These are phyloP conservation scores for Pimpla rufipes DNA, from an alignment of 2,888 invertebrate genomes.

Conservation along the genomic window DNA sequence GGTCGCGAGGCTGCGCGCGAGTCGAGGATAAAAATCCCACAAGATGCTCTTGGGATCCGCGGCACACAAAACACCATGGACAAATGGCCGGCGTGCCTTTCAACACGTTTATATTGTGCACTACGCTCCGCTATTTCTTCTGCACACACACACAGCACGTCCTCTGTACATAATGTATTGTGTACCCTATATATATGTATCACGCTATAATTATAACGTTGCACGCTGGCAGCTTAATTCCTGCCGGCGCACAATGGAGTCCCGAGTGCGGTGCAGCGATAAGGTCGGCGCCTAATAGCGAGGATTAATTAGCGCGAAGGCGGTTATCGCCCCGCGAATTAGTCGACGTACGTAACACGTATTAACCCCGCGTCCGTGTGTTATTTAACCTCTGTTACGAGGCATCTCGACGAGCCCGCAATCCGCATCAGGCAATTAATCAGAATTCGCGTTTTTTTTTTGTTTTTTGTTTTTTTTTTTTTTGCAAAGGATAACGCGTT, in stretches of 20 bases:
- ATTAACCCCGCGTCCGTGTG: conserved; percentile 55
- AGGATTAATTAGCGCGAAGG: conserved; percentile 71
- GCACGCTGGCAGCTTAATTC: conserved; percentile 42
- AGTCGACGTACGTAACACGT: conserved; percentile 64
- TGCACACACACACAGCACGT: background rate
- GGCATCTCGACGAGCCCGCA: conserved; percentile 31
- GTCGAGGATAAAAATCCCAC: conserved; percentile 21
- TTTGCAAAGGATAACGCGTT: no score
- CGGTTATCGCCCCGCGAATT: conserved; percentile 68
- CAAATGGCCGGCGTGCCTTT: conserved; percentile 45
- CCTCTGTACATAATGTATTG: conserved; percentile 13
- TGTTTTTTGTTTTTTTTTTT: no score
- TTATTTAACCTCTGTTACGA: conserved; percentile 56
- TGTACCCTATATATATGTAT: conserved; percentile 22
- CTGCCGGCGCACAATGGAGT: conserved; percentile 63
- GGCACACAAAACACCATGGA: conserved; percentile 50
- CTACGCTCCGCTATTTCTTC: background rate
- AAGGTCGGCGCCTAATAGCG: conserved; percentile 68
- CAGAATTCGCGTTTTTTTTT: conserved; percentile 15
- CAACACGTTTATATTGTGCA: conserved; percentile 29
- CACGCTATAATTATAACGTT: conserved; percentile 55
- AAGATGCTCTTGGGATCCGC: conserved; percentile 35
- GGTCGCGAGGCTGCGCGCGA: conserved; percentile 15
- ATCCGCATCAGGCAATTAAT: conserved; percentile 46
- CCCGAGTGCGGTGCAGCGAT: conserved; percentile 51